These are phyloP conservation scores for Troglohyphantes excavatus DNA, from an alignment of 2,888 invertebrate genomes.

Conservation along the genomic window DNA sequence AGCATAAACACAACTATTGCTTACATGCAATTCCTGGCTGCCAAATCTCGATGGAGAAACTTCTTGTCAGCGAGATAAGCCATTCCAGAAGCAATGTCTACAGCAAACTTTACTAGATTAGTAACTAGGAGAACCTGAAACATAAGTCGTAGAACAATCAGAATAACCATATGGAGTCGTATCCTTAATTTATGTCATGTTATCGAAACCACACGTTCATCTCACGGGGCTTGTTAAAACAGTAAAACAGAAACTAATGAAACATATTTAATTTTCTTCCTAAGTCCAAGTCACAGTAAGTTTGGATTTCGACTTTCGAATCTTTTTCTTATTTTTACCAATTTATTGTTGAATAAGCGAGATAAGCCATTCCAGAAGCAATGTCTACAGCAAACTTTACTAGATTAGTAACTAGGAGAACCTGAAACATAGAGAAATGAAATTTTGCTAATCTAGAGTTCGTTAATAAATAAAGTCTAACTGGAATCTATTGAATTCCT, in stretches of 20 bases:
- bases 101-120: neutral
- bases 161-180: too few relatives aligned
- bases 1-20: too few relatives aligned
- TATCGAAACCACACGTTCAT: too few relatives aligned
- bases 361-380: constrained; percentile 23
- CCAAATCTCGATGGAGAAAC: neutral
- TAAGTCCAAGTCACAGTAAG: too few relatives aligned
- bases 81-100: constrained; percentile 20
- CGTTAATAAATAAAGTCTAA: neutral
- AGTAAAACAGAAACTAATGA: too few relatives aligned
- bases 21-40: constrained; percentile 16
- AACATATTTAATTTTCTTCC: too few relatives aligned
- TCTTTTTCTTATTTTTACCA: too few relatives aligned
- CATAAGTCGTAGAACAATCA: too few relatives aligned
- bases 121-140: neutral
- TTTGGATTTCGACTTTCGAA: too few relatives aligned
- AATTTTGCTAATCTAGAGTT: too few relatives aligned
- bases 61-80: neutral
- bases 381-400: neutral
- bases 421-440: neutral
- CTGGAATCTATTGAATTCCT: neutral
- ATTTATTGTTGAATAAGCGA: too few relatives aligned
- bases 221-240: too few relatives aligned
- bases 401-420: neutral
- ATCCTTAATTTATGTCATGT: neutral